These are phyloP conservation scores for Oedothorax gibbosus DNA, from an alignment of 1,140 invertebrate genomes.

Conservation along the genomic window DNA sequence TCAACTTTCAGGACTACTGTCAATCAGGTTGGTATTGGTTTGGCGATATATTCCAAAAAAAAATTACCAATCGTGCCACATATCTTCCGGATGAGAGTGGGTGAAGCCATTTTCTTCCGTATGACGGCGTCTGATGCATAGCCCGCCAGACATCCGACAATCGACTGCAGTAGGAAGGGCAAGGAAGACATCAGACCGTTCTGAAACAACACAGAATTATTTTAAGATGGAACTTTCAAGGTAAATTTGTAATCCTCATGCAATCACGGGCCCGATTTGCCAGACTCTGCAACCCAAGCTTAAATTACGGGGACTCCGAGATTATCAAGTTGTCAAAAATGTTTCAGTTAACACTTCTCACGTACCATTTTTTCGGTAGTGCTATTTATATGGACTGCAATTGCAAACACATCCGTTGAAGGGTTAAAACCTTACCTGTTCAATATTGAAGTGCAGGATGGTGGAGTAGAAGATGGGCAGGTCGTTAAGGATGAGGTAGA, in stretches of 20 bases:
- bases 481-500: conserved; percentile 93
- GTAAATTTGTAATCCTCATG: not conserved
- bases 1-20: too few species aligned
- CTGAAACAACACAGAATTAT: conserved; percentile 64
- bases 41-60: too few species aligned
- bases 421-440: conserved; percentile 75
- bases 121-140: conserved; percentile 70
- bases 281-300: not conserved
- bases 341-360: too few species aligned
- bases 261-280: not conserved
- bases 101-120: conserved; percentile 30
- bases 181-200: conserved; percentile 73
- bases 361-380: too few species aligned
- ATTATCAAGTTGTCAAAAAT: too few species aligned
- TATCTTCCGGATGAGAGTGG: not conserved
- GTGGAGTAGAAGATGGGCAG: conserved; percentile 94
- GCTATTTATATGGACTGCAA: too few species aligned
- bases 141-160: conserved; percentile 69
- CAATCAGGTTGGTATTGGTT: too few species aligned
- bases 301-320: too few species aligned
- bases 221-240: not conserved
- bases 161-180: conserved; percentile 73
- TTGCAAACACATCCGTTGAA: not conserved
- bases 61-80: not conserved
- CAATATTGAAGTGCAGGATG: conserved; percentile 88